phyloP scores from a whole-genome alignment of 1,140 invertebrate species.

The Spodoptera frugiperda region DNA sequence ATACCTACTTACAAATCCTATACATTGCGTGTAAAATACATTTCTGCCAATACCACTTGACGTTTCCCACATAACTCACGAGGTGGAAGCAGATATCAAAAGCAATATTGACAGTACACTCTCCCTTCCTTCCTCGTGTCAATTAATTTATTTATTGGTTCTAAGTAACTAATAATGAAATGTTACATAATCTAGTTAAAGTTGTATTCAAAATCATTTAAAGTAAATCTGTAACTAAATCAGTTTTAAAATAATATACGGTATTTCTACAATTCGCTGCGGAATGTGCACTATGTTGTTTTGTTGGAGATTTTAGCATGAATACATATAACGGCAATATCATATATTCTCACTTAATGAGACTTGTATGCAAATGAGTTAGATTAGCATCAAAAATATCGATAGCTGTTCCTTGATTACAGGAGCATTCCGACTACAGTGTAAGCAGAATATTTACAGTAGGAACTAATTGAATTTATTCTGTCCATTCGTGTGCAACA shows the following conservation, averaged over 20 bases:
- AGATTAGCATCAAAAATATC: constrained; percentile 21
- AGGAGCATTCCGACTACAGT: not conserved
- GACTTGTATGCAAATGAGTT: constrained; percentile 30
- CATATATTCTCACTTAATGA: constrained; percentile 7
- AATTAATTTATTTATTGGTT: too few species aligned
- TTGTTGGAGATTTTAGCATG: constrained; percentile 9
- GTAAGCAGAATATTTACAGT: not conserved
- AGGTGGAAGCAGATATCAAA: not conserved
- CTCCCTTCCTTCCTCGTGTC: not conserved
- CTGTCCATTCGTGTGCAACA: not conserved
- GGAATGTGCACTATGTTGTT: constrained; percentile 19
- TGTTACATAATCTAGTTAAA: too few species aligned
- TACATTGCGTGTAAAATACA: constrained; percentile 11
- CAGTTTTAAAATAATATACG: not conserved
- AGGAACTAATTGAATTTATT: not conserved
- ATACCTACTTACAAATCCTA: not conserved
- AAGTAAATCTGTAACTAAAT: too few species aligned
- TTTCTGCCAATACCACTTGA: constrained; percentile 26
- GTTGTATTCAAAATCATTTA: too few species aligned
- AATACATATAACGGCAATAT: constrained; percentile 41
- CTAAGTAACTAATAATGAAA: too few species aligned
- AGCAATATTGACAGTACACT: not conserved
- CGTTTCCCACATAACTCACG: not conserved
- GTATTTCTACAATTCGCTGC: not conserved
- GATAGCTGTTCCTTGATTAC: not conserved